Evolutionary conservation across 2,888 invertebrate species (phyloP).

Genomic region (Thymelicus lineola): DNA sequence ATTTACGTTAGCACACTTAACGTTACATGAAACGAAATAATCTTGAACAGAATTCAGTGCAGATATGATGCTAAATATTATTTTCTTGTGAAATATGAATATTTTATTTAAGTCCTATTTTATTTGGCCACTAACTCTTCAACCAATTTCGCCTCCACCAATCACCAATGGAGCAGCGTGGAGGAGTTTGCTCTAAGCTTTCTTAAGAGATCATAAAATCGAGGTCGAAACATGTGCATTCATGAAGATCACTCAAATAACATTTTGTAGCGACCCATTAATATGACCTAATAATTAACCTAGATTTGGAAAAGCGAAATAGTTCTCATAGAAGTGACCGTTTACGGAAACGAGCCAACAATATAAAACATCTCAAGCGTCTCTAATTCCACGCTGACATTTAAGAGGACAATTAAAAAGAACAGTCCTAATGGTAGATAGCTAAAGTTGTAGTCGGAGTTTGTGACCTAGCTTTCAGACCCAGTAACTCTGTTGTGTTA

Average conservation of each 20-base stretch:
- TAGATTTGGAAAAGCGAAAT: conserved; percentile 12
- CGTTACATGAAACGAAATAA: too few relatives aligned
- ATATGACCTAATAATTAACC: conserved; percentile 20
- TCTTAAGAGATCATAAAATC: too few relatives aligned
- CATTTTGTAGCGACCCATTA: conserved; percentile 5
- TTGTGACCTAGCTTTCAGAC: conserved; percentile 14
- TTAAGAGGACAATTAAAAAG: conserved; percentile 26
- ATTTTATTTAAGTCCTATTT: too few relatives aligned
- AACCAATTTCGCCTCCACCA: too few relatives aligned
- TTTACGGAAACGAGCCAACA: conserved; percentile 20
- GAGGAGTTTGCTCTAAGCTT: too few relatives aligned
- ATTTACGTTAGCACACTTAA: too few relatives aligned
- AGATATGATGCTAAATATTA: too few relatives aligned
- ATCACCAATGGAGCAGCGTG: too few relatives aligned
- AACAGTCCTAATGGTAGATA: conserved; percentile 1
- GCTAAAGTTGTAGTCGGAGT: conserved; percentile 2
- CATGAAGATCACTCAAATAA: background rate
- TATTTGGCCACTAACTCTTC: too few relatives aligned
- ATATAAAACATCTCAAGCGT: conserved; percentile 14
- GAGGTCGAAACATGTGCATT: background rate
- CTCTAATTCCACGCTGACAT: conserved; percentile 19
- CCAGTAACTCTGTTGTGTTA: too few relatives aligned
- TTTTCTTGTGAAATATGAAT: too few relatives aligned
- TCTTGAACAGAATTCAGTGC: too few relatives aligned
- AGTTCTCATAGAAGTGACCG: conserved; percentile 7